Base-by-base conservation (phyloP, 2,797 vertebrate species). In the Pseudopleuronectes americanus region DNA sequence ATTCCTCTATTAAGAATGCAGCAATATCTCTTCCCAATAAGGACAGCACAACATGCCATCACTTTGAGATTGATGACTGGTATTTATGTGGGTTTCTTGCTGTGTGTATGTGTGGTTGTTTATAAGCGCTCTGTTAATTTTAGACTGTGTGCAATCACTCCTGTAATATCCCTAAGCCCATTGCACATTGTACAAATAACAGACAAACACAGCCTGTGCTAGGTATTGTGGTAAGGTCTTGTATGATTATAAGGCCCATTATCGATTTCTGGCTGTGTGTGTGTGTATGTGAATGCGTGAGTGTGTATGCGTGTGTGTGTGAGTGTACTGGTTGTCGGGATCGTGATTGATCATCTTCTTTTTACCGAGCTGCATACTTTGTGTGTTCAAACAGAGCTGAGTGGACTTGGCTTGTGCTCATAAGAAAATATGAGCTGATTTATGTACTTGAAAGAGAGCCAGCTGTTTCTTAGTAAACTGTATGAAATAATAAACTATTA, bases 381-480 rank as follows among this genome's bases (percentile, higher is more conserved):
- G 49, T n/a, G 9, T 87, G 65, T 75, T 81, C 70, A 71, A 49
- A 79, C 61, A 57, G 28, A 84, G 66, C 57, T 62, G 58, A 74
- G 62, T 68, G 61, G 72, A 78, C 62, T 82, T 84, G 84, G 80
- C 84, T 64, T 36, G 55, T 0, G 10, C 56, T 74, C 49, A 58
- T 71, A 80, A 77, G 45, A 72, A 88, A 89, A 74, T 71, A 75
- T 57, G 33, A 64, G 51, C 41, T 73, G 71, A 87, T 87, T 85
- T 77, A 78, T 83, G 48, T 41, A 4, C 55, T 67, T 74, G 73
- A 80, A 43, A 16, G 1, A 19, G 8, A 53, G 81, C 76, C 81
- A 81, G 45, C 28, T 84, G 64, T 84, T 80, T 88, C 71, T 77
- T 76, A 77, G 80, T 66, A 33, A 16, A 16, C 12, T 45, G 17